phyloP scores from a whole-genome alignment of 2,113 vertebrate genomes.

The Hippolais icterina region DNA sequence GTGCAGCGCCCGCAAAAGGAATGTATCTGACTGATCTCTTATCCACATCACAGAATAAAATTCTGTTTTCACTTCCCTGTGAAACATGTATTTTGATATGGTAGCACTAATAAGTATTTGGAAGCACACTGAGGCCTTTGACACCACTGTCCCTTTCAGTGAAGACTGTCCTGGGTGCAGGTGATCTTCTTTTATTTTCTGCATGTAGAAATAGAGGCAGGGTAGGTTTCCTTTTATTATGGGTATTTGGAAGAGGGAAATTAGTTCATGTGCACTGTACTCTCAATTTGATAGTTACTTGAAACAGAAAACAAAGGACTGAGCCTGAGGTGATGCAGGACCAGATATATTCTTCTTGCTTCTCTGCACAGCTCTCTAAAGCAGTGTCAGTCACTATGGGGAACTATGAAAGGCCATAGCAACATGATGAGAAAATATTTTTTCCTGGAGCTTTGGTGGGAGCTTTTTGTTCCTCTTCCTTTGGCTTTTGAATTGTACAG shows the following conservation, averaged over 20 bases:
- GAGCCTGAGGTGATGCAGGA: neutral
- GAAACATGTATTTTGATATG: neutral
- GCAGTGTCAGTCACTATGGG: neutral
- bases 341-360: neutral
- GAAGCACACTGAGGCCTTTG: neutral
- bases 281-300: neutral
- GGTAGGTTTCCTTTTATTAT: neutral
- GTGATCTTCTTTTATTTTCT: neutral
- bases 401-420: neutral
- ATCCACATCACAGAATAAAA: neutral
- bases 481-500: neutral
- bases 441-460: neutral
- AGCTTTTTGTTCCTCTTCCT: neutral
- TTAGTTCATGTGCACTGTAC: neutral
- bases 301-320: neutral
- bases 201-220: neutral
- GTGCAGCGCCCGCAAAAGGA: neutral
- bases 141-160: neutral
- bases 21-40: neutral
- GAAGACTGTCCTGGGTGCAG: neutral
- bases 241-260: neutral
- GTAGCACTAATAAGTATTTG: neutral
- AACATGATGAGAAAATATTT: neutral
- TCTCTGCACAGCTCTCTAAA: neutral
- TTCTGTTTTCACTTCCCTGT: neutral